Evolutionary conservation across 1,140 invertebrate species (phyloP), one percentile per base, ranked within the genome.

Genomic region (Eurosta solidaginis): DNA sequence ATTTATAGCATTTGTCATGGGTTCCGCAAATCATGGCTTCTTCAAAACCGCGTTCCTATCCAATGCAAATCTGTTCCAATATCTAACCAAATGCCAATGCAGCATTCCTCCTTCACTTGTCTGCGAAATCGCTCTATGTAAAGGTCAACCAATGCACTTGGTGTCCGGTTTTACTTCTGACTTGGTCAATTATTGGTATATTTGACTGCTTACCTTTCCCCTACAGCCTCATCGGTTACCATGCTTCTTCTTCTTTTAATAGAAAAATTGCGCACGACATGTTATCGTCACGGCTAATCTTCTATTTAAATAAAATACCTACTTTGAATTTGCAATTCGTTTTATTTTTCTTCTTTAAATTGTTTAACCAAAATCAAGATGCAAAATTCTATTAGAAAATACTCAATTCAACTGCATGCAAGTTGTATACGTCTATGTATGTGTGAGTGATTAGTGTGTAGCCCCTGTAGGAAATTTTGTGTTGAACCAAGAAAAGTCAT

Each of bases 241-340:
- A 29, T 68, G 6, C 33, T 36, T 36, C 52, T 59, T 59, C 33
- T 68, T 17, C 59, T 40, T 68, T 42, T 68, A 68, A 42, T 68
- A 1, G 6, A 10, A 36, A 33, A 68, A 68, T 68, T 68, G 59
- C 33, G 33, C 59, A 10, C 59, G 33, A 27, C 59, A 68, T 20
- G 33, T n/a, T 36, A 22, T 40, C 59, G 59, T 68, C 33, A 68
- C 40, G 59, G 59, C 27, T 68, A 68, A 68, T 68, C 59, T 68
- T 17, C 59, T 3, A 20, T 42, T 68, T 68, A 68, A 68, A 33
- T 68, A n/a, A 40, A 22, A 33, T 36, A 40, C 12, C 33, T 68
- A 20, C 17, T 27, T 20, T 29, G 22, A 20, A 9, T 40, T 6
- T 22, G 22, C 49, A 52, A 10, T 40, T n/a, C n/a, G n/a, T n/a